Conservation (phyloP, 53 echinoderm and acorn worm genomes). For the Echinometra lucunter region DNA sequence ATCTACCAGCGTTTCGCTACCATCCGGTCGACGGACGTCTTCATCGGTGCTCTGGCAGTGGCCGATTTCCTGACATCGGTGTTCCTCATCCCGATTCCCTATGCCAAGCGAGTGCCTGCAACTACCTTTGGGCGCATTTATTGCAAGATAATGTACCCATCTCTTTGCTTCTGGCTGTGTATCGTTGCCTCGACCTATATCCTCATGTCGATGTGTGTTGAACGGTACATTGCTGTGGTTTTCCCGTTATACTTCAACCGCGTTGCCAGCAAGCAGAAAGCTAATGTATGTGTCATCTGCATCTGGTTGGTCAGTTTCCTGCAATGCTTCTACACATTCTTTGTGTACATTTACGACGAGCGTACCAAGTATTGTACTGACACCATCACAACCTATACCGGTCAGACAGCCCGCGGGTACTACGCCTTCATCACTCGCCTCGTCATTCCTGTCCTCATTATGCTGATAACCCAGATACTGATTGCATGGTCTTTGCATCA, state of each 20-base stretch:
- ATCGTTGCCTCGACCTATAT: constrained; percentile 78
- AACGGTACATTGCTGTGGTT: constrained; percentile 76
- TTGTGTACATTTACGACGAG: constrained; percentile 33
- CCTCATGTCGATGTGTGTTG: constrained; percentile 78
- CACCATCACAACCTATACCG: background rate
- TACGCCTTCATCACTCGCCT: constrained; percentile 71
- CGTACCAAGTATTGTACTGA: background rate
- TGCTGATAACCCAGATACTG: constrained; percentile 73
- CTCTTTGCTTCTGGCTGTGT: constrained; percentile 77
- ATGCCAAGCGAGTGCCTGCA: constrained; percentile 36
- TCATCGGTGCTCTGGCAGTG: constrained; percentile 79
- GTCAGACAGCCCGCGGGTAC: background rate
- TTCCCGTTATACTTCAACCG: constrained; percentile 50
- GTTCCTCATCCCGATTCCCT: constrained; percentile 70
- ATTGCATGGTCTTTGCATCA: constrained; percentile 64
- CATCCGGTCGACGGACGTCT: constrained; percentile 65
- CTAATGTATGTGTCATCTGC: background rate
- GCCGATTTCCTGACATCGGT: constrained; percentile 86
- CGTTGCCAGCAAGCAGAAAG: constrained; percentile 14
- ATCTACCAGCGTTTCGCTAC: constrained; percentile 48
- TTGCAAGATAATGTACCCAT: constrained; percentile 74
- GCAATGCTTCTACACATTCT: constrained; percentile 18
- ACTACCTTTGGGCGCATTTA: constrained; percentile 67
- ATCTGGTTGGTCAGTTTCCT: constrained; percentile 5
- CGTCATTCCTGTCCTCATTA: constrained; percentile 73